Base-by-base conservation (phyloP, 2,113 vertebrate species). In the Mohoua ochrocephala region DNA sequence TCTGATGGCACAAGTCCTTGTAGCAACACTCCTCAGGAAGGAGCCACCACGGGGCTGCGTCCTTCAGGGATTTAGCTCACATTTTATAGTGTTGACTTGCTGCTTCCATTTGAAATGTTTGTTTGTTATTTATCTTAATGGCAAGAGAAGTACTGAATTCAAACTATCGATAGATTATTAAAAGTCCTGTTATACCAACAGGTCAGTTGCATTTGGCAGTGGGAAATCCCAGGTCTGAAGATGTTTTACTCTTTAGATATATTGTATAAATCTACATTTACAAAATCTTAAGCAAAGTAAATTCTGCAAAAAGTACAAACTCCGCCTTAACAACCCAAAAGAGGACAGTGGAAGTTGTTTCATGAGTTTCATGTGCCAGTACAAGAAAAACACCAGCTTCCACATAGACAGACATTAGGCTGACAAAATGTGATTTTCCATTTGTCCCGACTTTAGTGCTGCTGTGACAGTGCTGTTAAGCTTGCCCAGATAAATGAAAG, bases 31-130 rank as follows among this genome's bases (percentile, higher is more conserved):
- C 15, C 52, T 92, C 27, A 33, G 44, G 19, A 87, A 92, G 70
- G 5, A 71, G 11, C 52, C 39, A 63, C 60, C 47, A 39, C 0
- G 0, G 45, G 19, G 21, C 45, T 61, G 54, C 0, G 0, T 10
- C 19, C 28, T 5, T 22, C 33, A 31, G 33, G 54, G 19, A 53
- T 42, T 44, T 37, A 50, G 54, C 37, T 77, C 22, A 45, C 45
- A n/a, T 35, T 92, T 87, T 85, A 59, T 1, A 50, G 44, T 13
- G 21, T 6, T 28, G 27, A 52, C 47, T 87, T 53, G 52, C 31
- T 54, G 33, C 21, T 85, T 56, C 37, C 6, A 1, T 69, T 60
- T 71, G 13, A 68, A 82, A 50, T 15, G 8, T 21, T 61, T 60
- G 31, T 44, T 74, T 39, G 27, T 44, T 75, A 11, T 89, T 22